These are phyloP conservation scores for Triplophysa dalaica DNA, from an alignment of 2,113 vertebrate species.

Conservation along the genomic window DNA sequence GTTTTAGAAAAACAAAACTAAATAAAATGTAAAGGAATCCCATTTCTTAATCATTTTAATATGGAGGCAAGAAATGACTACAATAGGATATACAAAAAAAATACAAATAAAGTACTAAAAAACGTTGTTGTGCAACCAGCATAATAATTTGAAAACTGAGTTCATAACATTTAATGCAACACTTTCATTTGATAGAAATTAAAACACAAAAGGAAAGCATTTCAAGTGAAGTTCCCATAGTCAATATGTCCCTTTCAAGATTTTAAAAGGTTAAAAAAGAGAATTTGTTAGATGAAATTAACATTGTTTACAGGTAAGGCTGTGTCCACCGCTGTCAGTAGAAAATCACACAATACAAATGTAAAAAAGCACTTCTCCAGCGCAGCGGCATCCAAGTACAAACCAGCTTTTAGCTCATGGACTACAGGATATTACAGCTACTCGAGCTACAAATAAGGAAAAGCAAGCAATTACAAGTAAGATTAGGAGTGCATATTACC, in stretches of 20 bases:
- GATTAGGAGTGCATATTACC: slow-evolving; percentile 92
- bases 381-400: slow-evolving; percentile 77
- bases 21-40: slow-evolving; percentile 62
- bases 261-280: slow-evolving; percentile 73
- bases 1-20: slow-evolving; percentile 43
- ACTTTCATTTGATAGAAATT: slow-evolving; percentile 65
- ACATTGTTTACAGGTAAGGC: slow-evolving; percentile 65
- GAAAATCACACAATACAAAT: slow-evolving; percentile 74
- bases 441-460: slow-evolving; percentile 93
- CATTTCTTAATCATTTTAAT: slow-evolving; percentile 64
- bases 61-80: slow-evolving; percentile 50
- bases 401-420: slow-evolving; percentile 99
- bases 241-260: slow-evolving; percentile 62
- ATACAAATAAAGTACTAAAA: slow-evolving; percentile 34
- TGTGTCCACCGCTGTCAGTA: slow-evolving; percentile 74
- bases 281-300: slow-evolving; percentile 75
- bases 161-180: slow-evolving; percentile 67
- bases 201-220: slow-evolving; percentile 71
- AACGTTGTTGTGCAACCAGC: background rate
- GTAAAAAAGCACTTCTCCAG: slow-evolving; percentile 74
- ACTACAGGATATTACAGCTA: slow-evolving; percentile 95
- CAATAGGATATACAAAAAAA: slow-evolving; percentile 56
- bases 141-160: slow-evolving; percentile 3
- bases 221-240: slow-evolving; percentile 73
- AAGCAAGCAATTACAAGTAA: slow-evolving; percentile 96